Conservation (phyloP, 2,113 vertebrate species). For the Steatornis caripensis region DNA sequence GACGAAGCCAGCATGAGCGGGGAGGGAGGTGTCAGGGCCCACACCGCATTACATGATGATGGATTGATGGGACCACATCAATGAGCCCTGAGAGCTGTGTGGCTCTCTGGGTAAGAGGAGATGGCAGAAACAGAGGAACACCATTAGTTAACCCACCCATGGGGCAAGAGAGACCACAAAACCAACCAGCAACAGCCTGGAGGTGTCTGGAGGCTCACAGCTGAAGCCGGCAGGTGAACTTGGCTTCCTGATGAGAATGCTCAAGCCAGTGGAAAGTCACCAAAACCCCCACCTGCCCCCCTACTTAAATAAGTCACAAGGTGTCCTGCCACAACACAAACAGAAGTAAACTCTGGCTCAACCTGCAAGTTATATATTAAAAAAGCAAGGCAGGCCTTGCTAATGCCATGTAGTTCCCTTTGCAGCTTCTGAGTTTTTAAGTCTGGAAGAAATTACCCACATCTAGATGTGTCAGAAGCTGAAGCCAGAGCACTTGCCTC, state of each 20-base stretch:
- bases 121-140: neutral
- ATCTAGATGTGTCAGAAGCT: neutral
- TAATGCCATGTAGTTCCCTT: neutral
- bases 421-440: neutral
- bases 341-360: neutral
- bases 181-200: neutral
- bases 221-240: neutral
- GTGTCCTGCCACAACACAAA: neutral
- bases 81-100: neutral
- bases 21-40: neutral
- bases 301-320: neutral
- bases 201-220: neutral
- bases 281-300: neutral
- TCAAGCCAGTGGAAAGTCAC: neutral
- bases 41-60: neutral
- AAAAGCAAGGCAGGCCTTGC: neutral
- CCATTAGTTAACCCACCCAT: neutral
- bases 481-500: neutral
- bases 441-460: neutral
- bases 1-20: neutral
- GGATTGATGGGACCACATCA: slow-evolving; percentile 48
- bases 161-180: neutral
- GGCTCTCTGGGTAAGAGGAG: neutral
- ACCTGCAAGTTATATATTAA: neutral
- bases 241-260: neutral